A percentile compares a stretch with the other conserved stretches of the same genome.
phyloP scores from a whole-genome alignment of 2,797 vertebrate genomes.

The Lepilemur septentrionalis region DNA sequence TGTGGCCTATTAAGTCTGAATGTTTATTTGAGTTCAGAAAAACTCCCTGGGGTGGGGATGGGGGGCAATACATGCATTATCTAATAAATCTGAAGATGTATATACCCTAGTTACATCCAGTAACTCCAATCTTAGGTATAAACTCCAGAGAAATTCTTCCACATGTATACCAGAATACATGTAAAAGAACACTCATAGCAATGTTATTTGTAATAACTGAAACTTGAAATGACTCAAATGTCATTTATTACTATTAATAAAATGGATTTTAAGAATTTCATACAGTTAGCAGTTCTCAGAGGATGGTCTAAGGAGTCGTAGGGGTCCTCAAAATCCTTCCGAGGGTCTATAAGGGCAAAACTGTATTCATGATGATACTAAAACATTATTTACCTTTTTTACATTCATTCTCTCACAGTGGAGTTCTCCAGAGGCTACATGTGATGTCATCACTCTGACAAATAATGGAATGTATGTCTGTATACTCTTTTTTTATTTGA shows the following conservation, averaged over 20 bases:
- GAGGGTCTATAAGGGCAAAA: background rate
- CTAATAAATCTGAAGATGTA: background rate
- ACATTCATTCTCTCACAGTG: background rate
- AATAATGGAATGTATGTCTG: background rate
- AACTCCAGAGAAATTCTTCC: background rate
- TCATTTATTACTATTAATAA: background rate
- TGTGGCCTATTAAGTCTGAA: background rate
- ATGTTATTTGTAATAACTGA: background rate
- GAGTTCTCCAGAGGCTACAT: slow-evolving; percentile 1
- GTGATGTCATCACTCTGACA: background rate
- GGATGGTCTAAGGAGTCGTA: background rate
- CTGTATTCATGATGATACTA: background rate
- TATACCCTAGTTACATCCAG: background rate
- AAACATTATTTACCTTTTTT: slow-evolving; percentile 7
- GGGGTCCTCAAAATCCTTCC: background rate
- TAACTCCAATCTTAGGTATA: background rate
- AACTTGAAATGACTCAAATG: background rate
- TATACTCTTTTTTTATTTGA: background rate
- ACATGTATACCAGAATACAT: background rate
- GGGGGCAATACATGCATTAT: background rate
- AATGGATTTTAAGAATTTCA: background rate
- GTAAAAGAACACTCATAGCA: background rate
- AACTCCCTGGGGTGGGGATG: background rate
- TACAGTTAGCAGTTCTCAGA: background rate
- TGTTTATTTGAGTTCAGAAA: background rate